These are phyloP conservation scores for Xenentodon cancila DNA, from an alignment of 2,797 vertebrate genomes.

Conservation along the genomic window DNA sequence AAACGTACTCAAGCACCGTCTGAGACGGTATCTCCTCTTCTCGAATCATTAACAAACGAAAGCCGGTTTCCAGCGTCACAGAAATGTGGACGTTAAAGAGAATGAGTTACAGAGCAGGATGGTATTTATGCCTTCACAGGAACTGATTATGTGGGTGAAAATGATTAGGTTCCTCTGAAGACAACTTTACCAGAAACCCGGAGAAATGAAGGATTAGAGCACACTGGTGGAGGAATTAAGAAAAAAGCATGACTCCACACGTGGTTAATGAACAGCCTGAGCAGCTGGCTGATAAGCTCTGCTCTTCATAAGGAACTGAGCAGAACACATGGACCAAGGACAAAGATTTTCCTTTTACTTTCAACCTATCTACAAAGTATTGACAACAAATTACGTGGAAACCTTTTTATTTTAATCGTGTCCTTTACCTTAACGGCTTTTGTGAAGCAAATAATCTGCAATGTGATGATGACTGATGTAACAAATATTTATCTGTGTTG, in stretches of 20 bases:
- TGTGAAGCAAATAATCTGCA: neutral
- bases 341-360: neutral
- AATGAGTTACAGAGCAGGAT: too few relatives aligned
- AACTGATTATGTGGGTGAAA: slow-evolving; percentile 6
- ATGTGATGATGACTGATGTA: neutral
- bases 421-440: too few relatives aligned
- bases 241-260: neutral
- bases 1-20: too few relatives aligned
- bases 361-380: too few relatives aligned
- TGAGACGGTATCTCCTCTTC: too few relatives aligned
- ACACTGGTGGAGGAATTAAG: neutral
- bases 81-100: too few relatives aligned
- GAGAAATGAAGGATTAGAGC: too few relatives aligned
- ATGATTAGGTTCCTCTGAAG: neutral
- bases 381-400: neutral
- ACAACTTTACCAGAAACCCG: slow-evolving; percentile 19
- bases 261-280: neutral
- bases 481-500: too few relatives aligned
- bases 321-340: neutral
- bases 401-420: neutral
- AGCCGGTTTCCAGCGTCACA: too few relatives aligned
- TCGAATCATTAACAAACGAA: too few relatives aligned
- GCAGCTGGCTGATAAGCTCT: slow-evolving; percentile 4
- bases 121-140: neutral
- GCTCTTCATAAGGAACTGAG: neutral